Evolutionary conservation across 2,113 vertebrate species (phyloP), one percentile per base, ranked within the genome.

Genomic region (Mormyrus lacerda): DNA sequence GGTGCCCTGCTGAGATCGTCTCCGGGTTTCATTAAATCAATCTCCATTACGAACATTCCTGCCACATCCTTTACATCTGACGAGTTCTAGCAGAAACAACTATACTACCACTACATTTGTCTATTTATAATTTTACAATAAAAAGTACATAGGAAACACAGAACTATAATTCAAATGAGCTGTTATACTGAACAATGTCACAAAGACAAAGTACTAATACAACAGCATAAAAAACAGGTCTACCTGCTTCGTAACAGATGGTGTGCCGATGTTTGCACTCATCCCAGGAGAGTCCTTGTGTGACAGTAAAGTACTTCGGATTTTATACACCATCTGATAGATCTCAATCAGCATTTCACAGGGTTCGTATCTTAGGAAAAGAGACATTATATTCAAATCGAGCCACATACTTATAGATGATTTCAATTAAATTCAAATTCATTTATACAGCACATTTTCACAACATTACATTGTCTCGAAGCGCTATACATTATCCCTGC

Each of bases 271-370:
- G 39, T 84, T 92, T 58, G 89, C 89, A 39, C 90, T 76, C 31
- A 91, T 93, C 89, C 90, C 92, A 15, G 91, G 88, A 79, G 92
- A 92, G 89, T 96, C 95, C 92, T 95, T 96, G 83, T 95, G 91
- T 42, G 95, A 93, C 91, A 97, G 88, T 50, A 97, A 92, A 84
- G 93, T 91, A 90, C 91, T 95, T 91, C 96, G 93, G 93, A 96
- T 94, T 93, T 96, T 96, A 92, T 94, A 95, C 92, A 96, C 94
- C 3, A 92, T 94, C 91, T 95, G 95, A 91, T 95, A 97, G 90
- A 96, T 93, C 58, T 96, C 94, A 24, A 94, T 91, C 85, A 97
- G 94, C 92, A 93, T 93, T 91, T 96, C 95, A 88, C 92, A 95
- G 24, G 95, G 94, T 85, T 97, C 95, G 44, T 94, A 94, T 91